Conservation (phyloP, 2,113 vertebrate genomes). For the Thamnaconus septentrionalis region DNA sequence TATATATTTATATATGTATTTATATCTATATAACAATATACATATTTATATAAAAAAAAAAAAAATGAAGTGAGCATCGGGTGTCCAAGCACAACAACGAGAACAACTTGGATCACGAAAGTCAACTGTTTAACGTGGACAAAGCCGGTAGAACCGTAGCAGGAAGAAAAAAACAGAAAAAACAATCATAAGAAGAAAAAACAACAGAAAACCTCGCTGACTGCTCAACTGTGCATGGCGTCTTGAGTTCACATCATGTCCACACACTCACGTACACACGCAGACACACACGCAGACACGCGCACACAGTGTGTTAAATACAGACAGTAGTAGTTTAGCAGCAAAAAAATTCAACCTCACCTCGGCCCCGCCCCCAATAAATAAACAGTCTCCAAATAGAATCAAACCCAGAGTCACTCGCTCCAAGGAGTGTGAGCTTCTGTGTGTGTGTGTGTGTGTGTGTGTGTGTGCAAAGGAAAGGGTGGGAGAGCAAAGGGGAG, state of each 20-base stretch:
- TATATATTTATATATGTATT: slow-evolving; percentile 30
- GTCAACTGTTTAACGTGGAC: slow-evolving; percentile 20
- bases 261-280: slow-evolving; percentile 27
- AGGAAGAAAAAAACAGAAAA: slow-evolving; percentile 18
- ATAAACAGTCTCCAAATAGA: slow-evolving; percentile 82
- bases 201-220: slow-evolving; percentile 58
- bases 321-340: slow-evolving; percentile 99
- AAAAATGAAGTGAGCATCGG: slow-evolving; percentile 34
- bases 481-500: slow-evolving; percentile 16
- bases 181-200: too few species aligned
- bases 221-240: slow-evolving; percentile 71
- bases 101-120: slow-evolving; percentile 59
- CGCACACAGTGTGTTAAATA: slow-evolving; percentile 88
- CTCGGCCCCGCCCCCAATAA: slow-evolving; percentile 77
- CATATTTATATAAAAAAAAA: slow-evolving; percentile 1
- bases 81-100: slow-evolving; percentile 53
- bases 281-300: neutral
- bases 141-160: slow-evolving; percentile 35
- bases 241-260: slow-evolving; percentile 84
- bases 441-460: slow-evolving; percentile 21
- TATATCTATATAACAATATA: neutral
- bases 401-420: slow-evolving; percentile 42
- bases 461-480: slow-evolving; percentile 10
- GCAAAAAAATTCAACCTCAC: slow-evolving; percentile 81
- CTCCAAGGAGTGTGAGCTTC: slow-evolving; percentile 28